These are phyloP conservation scores for Cuculus canorus DNA, from an alignment of 2,797 vertebrate species.

Conservation along the genomic window DNA sequence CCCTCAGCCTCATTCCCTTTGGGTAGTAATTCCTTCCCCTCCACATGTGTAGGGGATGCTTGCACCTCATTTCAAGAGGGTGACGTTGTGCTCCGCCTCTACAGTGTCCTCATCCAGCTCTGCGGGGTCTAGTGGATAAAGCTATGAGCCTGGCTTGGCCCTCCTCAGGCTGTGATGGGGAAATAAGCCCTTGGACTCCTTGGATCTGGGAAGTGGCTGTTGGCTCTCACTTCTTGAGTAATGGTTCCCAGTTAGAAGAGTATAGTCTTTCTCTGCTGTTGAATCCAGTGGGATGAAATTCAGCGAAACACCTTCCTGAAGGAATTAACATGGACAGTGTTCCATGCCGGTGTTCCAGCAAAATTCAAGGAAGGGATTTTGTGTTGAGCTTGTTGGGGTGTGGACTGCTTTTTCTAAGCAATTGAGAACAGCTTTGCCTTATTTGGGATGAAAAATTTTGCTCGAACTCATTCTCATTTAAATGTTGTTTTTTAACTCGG, in stretches of 20 bases:
- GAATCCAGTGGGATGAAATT: neutral
- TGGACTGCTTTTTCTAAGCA: neutral
- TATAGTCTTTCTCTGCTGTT: neutral
- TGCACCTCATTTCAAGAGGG: no score
- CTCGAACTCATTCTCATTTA: neutral
- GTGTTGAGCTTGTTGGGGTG: neutral
- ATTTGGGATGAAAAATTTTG: accelerated
- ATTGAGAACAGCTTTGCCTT: neutral
- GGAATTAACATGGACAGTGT: accelerated
- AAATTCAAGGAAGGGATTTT: neutral
- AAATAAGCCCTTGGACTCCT: no score
- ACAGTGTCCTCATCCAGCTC: neutral
- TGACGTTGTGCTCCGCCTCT: neutral
- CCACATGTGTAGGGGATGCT: neutral
- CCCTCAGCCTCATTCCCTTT: neutral
- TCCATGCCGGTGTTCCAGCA: neutral
- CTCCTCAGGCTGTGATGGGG: accelerated
- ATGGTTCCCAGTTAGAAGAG: no score
- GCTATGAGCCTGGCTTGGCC: neutral
- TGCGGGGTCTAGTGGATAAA: neutral
- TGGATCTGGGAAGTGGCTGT: neutral
- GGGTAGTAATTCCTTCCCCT: no score
- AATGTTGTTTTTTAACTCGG: neutral
- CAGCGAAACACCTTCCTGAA: neutral
- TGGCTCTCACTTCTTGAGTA: neutral